Evolutionary conservation across 1,140 invertebrate species (phyloP), one percentile per base, ranked within the genome.

Genomic region (Aethina tumida): DNA sequence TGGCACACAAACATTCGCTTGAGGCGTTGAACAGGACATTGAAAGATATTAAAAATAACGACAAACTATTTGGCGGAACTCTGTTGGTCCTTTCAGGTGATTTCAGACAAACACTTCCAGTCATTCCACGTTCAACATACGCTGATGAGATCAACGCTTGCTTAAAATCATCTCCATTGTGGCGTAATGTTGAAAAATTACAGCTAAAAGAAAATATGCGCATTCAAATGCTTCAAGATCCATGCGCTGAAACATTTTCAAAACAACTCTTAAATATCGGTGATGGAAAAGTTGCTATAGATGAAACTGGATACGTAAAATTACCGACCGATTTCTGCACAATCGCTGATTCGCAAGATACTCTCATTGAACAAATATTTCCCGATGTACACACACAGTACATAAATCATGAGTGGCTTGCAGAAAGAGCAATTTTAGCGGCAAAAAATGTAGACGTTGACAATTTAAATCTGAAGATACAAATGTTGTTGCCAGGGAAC

Each of bases 141-240:
- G 59, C 59, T 33, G 59, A 66, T 53, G 54, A 62, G 45, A 40
- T 67, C 0, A 61, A 64, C 36, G 58, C 60, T 35, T 67, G 56
- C 47, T 50, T 68, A 18, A 69, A 67, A 55, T 47, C 47, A 47
- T 66, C 63, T 15, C 10, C 7, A 40, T 49, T 67, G 35, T 66
- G 62, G 57, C 41, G 38, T 42, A 41, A 52, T 45, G 53, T 62
- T 41, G 38, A 57, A 38, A 58, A 24, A 52, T n/a, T 64, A 22
- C 33, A 44, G 10, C 48, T 65, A 8, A n/a, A n/a, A 52, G 22
- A 35, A 46, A 54, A 50, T 32, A 47, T 58, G 51, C 41, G 54
- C 16, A 38, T 55, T 18, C 33, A 41, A 41, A 17, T 51, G 16
- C 48, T 39, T 43, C 36, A 47, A 27, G 46, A 54, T 45, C 25